phyloP scores from a whole-genome alignment of 2,888 invertebrate species.

The Dorcus hopei region DNA sequence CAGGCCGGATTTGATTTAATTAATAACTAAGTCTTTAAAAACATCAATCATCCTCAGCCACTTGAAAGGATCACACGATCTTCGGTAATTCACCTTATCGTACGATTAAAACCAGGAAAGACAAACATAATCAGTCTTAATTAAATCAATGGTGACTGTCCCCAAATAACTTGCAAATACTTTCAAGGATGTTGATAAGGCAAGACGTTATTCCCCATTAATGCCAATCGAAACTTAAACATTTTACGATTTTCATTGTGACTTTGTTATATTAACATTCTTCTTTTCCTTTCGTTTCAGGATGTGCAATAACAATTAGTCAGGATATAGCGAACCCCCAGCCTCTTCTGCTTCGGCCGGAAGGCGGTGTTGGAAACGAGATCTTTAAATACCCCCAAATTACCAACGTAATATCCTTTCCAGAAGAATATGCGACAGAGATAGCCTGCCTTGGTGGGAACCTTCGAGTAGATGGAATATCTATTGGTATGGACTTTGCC shows the following conservation, averaged over 20 bases:
- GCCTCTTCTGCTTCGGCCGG: slow-evolving; percentile 55
- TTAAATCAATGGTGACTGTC: too few species aligned
- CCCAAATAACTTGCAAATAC: too few species aligned
- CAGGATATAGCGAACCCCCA: slow-evolving; percentile 58
- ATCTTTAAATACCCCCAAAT: slow-evolving; percentile 28
- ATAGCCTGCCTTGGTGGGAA: slow-evolving; percentile 28
- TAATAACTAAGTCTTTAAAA: too few species aligned
- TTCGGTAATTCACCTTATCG: too few species aligned
- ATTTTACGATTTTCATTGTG: too few species aligned
- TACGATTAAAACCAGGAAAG: too few species aligned
- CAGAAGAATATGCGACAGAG: slow-evolving; percentile 18
- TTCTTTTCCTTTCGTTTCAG: slow-evolving; percentile 13
- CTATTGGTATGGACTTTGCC: slow-evolving; percentile 6
- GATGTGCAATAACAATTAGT: slow-evolving; percentile 50
- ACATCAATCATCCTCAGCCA: too few species aligned
- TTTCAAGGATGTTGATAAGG: neutral
- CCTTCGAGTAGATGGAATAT: slow-evolving; percentile 17
- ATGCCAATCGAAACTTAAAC: too few species aligned
- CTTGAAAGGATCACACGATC: too few species aligned
- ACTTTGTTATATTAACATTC: neutral
- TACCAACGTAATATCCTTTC: slow-evolving; percentile 21
- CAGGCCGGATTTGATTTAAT: too few species aligned
- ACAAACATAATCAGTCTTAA: too few species aligned
- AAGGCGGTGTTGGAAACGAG: slow-evolving; percentile 24
- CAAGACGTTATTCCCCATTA: neutral